Base-by-base conservation (phyloP, 2,888 invertebrate species). In the Andrena bicolor region DNA sequence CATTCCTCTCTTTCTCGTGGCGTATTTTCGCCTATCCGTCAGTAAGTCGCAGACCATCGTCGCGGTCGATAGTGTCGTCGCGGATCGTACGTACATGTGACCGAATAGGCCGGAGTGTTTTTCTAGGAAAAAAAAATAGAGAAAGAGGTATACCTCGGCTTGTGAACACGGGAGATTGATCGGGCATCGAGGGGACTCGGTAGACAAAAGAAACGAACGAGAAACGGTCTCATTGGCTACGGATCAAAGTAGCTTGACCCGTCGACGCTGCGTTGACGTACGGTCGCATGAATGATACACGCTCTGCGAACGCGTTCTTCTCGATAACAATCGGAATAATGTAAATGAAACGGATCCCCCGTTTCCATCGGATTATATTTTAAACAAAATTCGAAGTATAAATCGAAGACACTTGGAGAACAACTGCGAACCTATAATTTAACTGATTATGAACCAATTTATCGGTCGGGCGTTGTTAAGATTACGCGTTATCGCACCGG, bases 1-100 rank as follows among this genome's bases (percentile, higher is more conserved):
- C 80, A 83, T 80, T 79, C 74, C 76, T 80, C 78, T 84, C 71
- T 74, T 80, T 73, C 58, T 74, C 69, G 32, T 30, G 61, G 66
- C 72, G 60, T 68, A 77, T 78, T 84, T 86, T 83, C 81, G 66
- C 76, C 72, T 58, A 73, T 82, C 78, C 83, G 77, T 81, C 87
- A 88, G 88, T 88, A 81, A 82, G 74, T 81, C 73, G 78, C 71
- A 70, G 71, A 51, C 85, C 64, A 76, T 70, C 81, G 80, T 71
- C 76, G 76, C 76, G 85, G 69, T 76, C 81, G 85, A 69, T 65
- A 76, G 60, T 63, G 48, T 66, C 66, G 49, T 61, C 48, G 58
- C 30, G 35, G 60, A 26, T 8, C 48, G 48, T 77, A 58, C 32
- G 53, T 80, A 64, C 41, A 65, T 65, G 69, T 64, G 41, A 64